These are phyloP conservation scores for Subacronicta megacephala DNA, from an alignment of 2,888 invertebrate species.

Conservation along the genomic window DNA sequence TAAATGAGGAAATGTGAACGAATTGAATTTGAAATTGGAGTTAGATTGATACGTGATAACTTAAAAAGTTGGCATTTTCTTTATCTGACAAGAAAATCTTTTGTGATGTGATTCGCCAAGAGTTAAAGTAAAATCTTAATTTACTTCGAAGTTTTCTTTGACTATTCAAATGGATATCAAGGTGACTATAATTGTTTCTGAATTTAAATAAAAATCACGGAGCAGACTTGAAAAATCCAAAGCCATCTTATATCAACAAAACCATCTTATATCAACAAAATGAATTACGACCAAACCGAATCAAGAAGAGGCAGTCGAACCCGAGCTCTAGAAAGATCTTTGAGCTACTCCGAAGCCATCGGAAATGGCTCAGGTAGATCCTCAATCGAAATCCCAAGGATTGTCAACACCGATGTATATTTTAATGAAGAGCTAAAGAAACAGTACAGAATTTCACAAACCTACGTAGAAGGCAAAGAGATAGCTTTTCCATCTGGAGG, in stretches of 20 bases:
- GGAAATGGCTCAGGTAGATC: slow-evolving; percentile 76
- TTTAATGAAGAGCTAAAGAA: slow-evolving; percentile 83
- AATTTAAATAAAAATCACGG: too few species aligned
- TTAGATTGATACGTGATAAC: slow-evolving; percentile 8
- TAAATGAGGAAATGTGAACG: not conserved
- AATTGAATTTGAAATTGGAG: slow-evolving; percentile 4
- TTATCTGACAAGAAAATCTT: slow-evolving; percentile 31
- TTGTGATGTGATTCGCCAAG: not conserved
- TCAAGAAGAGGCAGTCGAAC: slow-evolving; percentile 73
- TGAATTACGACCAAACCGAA: slow-evolving; percentile 62
- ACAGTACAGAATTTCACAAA: slow-evolving; percentile 83
- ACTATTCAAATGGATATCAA: not conserved
- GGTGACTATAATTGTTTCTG: too few species aligned
- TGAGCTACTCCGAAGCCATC: slow-evolving; percentile 85
- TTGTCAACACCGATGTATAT: slow-evolving; percentile 81
- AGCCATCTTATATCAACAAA: not conserved
- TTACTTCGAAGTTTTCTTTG: not conserved
- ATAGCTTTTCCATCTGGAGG: slow-evolving; percentile 72
- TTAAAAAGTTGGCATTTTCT: slow-evolving; percentile 25
- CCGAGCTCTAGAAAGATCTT: slow-evolving; percentile 78
- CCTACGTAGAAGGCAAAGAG: slow-evolving; percentile 84
- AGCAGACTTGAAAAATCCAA: not conserved
- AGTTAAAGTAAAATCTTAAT: not conserved
- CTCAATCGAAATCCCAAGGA: slow-evolving; percentile 82
- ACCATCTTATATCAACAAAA: slow-evolving; percentile 13